A percentile compares a stretch with the other conserved stretches of the same genome.
Evolutionary conservation across 2,113 vertebrate genomes (phyloP).

Genomic region (Potamarius usumacintae): DNA sequence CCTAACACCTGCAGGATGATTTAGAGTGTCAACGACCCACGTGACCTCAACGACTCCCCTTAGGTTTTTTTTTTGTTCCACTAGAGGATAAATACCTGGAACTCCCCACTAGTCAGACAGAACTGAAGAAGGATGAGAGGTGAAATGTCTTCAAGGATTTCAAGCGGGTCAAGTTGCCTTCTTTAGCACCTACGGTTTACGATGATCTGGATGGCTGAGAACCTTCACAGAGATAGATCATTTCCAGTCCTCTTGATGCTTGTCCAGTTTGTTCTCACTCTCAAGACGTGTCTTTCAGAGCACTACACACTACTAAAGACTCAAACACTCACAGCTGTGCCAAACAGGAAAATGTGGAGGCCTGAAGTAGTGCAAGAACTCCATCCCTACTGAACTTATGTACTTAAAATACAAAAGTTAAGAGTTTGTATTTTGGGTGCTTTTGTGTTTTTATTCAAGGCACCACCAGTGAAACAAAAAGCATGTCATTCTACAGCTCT

Average conservation of each 20-base stretch:
- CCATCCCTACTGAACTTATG: not conserved
- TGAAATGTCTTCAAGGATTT: too few species aligned
- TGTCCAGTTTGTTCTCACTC: slow-evolving; percentile 23
- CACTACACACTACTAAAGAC: slow-evolving; percentile 19
- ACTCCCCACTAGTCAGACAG: too few species aligned
- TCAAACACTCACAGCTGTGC: slow-evolving; percentile 8
- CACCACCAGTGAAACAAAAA: slow-evolving; percentile 15
- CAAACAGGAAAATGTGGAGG: not conserved
- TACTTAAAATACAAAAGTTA: not conserved
- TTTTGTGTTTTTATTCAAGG: not conserved
- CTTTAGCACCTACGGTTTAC: too few species aligned
- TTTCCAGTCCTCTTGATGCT: slow-evolving; percentile 38
- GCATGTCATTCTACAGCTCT: not conserved
- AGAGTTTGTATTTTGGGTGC: not conserved
- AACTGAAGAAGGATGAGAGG: too few species aligned
- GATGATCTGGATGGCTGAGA: too few species aligned
- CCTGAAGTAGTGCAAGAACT: not conserved
- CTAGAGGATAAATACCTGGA: too few species aligned
- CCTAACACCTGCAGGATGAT: too few species aligned
- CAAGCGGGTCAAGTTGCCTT: too few species aligned
- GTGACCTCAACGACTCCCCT: too few species aligned
- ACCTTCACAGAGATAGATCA: not conserved
- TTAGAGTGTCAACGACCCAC: too few species aligned
- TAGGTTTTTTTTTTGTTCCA: too few species aligned
- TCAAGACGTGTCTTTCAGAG: not conserved